Base-by-base conservation (phyloP, 1,140 invertebrate species). In the Acromyrmex heyeri region DNA sequence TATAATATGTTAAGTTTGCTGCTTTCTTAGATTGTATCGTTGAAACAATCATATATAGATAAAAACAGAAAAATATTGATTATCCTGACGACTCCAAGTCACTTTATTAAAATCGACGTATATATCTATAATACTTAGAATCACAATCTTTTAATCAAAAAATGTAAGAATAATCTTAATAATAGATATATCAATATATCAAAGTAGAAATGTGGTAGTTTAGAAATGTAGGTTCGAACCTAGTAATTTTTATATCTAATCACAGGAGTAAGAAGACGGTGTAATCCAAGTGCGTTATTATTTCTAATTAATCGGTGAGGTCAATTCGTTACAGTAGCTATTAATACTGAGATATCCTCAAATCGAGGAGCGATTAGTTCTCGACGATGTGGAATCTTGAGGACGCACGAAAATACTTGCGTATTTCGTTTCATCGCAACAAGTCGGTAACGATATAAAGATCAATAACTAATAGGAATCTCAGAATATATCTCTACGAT, bases 231-330 rank as follows among this genome's bases (percentile, higher is more conserved):
- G n/a, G n/a, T 30, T 82, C 4, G 5, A 83, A 73, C 38, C 8
- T 75, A 83, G 24, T 83, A 72, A 73, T 30, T 61, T 73, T 83
- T 83, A 73, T 82, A 82, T 73, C 38, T 82, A 61, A 73, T 48
- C 38, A 8, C 24, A 16, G 34, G 8, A 61, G 2, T 7, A 69
- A 69, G 7, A n/a, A 76, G 50, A 72, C 38, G 24, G 21, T 27
- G n/a, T 62, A 61, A 57, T 48, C 7, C 55, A 72, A 72, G 14
- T 34, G 64, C 24, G 65, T 70, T 72, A 81, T 79, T 69, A 55
- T 81, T 81, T 83, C 5, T 73, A 61, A 59, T 48, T 69, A 18
- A 30, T 79, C 16, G 10, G 4, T 59, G 8, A 69, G 48, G n/a
- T 81, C 38, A 30, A 34, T 34, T 83, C 8, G 16, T 69, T 81